A percentile compares a stretch with the other conserved stretches of the same genome.
These are phyloP conservation scores for Heliconius melpomene DNA, from an alignment of 1,140 invertebrate genomes.

Conservation along the genomic window DNA sequence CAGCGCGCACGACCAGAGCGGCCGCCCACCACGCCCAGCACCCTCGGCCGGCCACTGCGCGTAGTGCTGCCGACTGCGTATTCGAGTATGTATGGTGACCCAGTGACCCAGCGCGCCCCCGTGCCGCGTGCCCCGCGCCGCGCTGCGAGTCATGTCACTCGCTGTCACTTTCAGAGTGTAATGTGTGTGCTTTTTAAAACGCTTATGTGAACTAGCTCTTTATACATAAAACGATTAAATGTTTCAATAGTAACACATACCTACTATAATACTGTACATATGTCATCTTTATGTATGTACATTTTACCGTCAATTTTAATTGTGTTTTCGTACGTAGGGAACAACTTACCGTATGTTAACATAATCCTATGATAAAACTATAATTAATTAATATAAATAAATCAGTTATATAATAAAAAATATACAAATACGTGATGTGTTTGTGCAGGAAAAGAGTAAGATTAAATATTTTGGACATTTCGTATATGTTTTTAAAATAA, in stretches of 20 bases:
- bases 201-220: background rate
- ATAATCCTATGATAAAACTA: background rate
- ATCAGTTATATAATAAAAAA: background rate
- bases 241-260: background rate
- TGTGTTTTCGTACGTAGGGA: background rate
- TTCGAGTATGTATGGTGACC: conserved; percentile 11
- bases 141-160: background rate
- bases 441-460: background rate
- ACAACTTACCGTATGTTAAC: background rate
- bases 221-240: background rate
- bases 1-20: conserved; percentile 26
- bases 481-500: too few relatives aligned
- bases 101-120: background rate
- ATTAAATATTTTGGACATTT: too few relatives aligned
- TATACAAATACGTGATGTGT: background rate
- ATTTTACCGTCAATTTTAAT: background rate
- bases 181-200: background rate
- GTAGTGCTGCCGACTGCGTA: conserved; percentile 16
- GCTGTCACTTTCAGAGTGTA: conserved; percentile 5
- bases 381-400: background rate
- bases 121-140: background rate
- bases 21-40: too few relatives aligned
- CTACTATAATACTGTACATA: background rate
- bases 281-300: background rate
- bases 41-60: background rate